Conservation (phyloP, 1,140 invertebrate genomes). For the Neoseiulus cucumeris region DNA sequence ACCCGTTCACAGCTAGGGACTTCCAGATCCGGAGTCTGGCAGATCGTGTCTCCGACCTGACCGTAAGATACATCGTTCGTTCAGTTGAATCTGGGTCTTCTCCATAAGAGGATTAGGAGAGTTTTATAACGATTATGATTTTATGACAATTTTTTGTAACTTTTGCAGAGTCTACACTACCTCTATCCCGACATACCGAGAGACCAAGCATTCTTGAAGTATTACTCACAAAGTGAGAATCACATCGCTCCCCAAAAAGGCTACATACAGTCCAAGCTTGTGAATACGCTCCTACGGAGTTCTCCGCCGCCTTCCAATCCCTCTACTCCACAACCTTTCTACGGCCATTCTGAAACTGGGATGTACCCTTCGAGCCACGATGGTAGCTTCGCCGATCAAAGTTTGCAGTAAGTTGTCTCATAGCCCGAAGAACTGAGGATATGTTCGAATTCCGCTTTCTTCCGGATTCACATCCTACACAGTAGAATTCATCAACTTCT, state of each 20-base stretch:
- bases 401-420: too few relatives aligned
- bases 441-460: too few relatives aligned
- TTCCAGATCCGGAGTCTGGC: constrained; percentile 69
- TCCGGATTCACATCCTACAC: too few relatives aligned
- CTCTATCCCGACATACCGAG: constrained; percentile 73
- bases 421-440: too few relatives aligned
- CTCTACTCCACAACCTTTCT: neutral
- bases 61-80: neutral
- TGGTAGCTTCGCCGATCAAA: too few relatives aligned
- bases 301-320: neutral
- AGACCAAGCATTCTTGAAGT: constrained; percentile 67
- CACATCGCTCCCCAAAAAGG: constrained; percentile 49
- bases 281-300: constrained; percentile 31
- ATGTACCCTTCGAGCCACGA: neutral
- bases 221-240: constrained; percentile 62
- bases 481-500: too few relatives aligned
- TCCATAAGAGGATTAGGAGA: neutral
- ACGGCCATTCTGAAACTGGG: neutral
- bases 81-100: neutral
- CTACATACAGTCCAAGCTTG: constrained; percentile 62
- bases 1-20: constrained; percentile 79
- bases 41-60: constrained; percentile 67
- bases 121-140: neutral
- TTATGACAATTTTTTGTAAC: neutral
- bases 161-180: constrained; percentile 43